Conservation (phyloP, 2,113 vertebrate species). For the Myiozetetes cayanensis region DNA sequence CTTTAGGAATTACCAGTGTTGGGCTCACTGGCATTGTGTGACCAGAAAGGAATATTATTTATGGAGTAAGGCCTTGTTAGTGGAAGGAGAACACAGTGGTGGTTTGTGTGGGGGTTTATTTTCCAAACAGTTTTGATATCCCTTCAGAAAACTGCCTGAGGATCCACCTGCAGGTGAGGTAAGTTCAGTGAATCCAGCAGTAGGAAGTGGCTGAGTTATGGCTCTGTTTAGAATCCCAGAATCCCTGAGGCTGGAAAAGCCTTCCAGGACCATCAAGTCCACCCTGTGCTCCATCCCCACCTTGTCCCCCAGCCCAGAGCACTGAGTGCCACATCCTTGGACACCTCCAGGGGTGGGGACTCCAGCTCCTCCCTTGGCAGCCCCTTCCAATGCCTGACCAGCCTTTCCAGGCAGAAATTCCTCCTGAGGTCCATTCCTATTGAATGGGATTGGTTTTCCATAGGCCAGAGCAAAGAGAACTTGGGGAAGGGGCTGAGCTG, state of each 20-base stretch:
- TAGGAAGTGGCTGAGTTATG: not conserved
- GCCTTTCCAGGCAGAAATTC: not conserved
- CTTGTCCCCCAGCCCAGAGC: not conserved
- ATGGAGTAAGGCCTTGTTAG: not conserved
- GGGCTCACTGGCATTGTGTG: not conserved
- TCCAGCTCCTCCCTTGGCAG: not conserved
- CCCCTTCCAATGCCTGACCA: rapidly evolving
- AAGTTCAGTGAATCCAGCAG: not conserved
- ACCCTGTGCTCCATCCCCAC: not conserved
- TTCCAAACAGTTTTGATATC: not conserved
- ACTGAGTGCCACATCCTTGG: rapidly evolving
- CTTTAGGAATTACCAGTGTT: not conserved
- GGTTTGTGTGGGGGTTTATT: not conserved
- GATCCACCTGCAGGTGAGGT: not conserved
- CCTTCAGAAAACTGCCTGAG: not conserved
- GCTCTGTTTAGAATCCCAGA: not conserved
- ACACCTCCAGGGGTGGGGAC: rapidly evolving
- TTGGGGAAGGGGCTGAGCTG: not conserved
- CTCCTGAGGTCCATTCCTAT: not conserved
- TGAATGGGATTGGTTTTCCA: not conserved
- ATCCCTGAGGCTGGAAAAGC: not conserved
- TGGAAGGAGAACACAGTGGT: rapidly evolving
- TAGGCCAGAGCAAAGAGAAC: rapidly evolving
- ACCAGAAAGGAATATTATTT: not conserved
- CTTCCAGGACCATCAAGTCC: rapidly evolving